Evolutionary conservation across 2,797 vertebrate genomes (phyloP), one percentile per base, ranked within the genome.

Genomic region (Helicolenus hilgendorfi): DNA sequence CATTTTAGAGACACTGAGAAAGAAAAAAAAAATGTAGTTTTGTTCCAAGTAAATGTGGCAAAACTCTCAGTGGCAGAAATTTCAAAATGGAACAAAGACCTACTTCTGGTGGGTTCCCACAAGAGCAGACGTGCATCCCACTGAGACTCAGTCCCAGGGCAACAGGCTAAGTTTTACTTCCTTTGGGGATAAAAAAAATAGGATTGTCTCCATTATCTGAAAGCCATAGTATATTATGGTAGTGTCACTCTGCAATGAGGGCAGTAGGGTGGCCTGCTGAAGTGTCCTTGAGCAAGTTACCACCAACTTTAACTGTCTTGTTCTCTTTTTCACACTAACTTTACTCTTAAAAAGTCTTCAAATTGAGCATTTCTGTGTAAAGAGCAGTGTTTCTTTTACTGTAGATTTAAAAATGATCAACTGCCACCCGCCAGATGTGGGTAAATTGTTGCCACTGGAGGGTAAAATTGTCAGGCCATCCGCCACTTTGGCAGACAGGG

Each of bases 51-150:
- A 88, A 92, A 82, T 72, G 53, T 77, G 36, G 24, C 55, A 87
- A 85, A 89, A 67, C 49, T 81, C n/a, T 83, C 20, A 55, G 59
- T 22, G 0, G 53, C 22, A 69, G n/a, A 72, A 29, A 45, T 75
- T 75, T 91, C 8, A 72, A 88, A 93, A 75, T 72, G 71, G 86
- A 93, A 69, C 86, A 53, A 18, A 84, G 82, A 79, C 89, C 92
- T 81, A 91, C 67, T 92, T 94, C 75, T 80, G 72, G 20, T 73
- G 64, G 41, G 14, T 24, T 89, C 79, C 83, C 87, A 35, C 49
- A 81, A 59, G 83, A 91, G 62, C 4, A 76, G 64, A 69, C 86
- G 67, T 36, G 29, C 36, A 33, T 87, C 53, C 91, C 75, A 31
- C 67, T 65, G 86, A 90, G 91, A 91, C 38, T 75, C n/a, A 15